Evolutionary conservation across 2,797 vertebrate species (phyloP).

Genomic region (Danio tinwini): DNA sequence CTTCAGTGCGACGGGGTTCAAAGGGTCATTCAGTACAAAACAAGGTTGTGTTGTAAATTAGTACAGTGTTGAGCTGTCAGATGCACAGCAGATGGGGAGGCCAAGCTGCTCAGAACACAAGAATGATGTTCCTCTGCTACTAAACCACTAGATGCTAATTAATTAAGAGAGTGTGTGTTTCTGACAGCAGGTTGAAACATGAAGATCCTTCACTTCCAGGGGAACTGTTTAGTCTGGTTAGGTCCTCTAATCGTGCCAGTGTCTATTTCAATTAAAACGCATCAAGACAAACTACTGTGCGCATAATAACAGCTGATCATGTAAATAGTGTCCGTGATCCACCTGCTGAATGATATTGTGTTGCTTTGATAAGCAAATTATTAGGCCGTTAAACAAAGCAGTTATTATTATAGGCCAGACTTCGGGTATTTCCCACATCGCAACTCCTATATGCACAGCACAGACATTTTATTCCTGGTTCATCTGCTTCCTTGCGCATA

Average conservation of each 20-base stretch:
- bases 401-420: constrained; percentile 17
- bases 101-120: constrained; percentile 15
- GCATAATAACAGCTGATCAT: constrained; percentile 34
- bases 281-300: not conserved
- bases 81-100: constrained; percentile 18
- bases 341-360: constrained; percentile 19
- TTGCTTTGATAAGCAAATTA: constrained; percentile 61
- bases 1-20: not conserved
- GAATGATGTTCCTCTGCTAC: constrained; percentile 30
- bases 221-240: constrained; percentile 13
- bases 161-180: constrained; percentile 20
- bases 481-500: constrained; percentile 3
- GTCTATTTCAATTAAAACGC: constrained; percentile 16
- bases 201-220: constrained; percentile 10
- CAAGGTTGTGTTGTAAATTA: constrained; percentile 16
- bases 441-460: not conserved
- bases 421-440: constrained; percentile 24
- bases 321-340: constrained; percentile 12
- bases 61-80: constrained; percentile 32
- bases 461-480: constrained; percentile 8
- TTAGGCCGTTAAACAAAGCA: constrained; percentile 52
- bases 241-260: not conserved
- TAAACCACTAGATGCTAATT: constrained; percentile 43
- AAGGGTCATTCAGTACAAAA: not conserved
- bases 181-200: constrained; percentile 41